Evolutionary conservation across 2,797 vertebrate species (phyloP), one percentile per base, ranked within the genome.

Genomic region (Myotis daubentonii): DNA sequence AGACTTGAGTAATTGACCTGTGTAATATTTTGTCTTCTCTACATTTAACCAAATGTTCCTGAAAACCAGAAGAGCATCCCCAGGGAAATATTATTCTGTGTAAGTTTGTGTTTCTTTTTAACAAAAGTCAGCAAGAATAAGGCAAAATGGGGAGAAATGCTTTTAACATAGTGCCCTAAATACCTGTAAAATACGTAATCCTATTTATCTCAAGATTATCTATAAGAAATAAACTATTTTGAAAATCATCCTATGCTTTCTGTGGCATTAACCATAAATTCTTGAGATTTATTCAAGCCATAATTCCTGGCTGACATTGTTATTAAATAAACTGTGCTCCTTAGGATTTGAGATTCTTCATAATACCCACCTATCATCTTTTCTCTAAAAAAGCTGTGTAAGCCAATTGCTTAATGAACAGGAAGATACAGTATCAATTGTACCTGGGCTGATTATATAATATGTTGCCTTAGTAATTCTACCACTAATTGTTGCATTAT

Each of bases 201-300:
- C 6, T 91, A 83, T 72, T 94, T 72, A 79, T 12, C 41, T 17
- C 60, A 89, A 66, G 38, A 55, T 75, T 88, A 81, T 92, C 20
- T 57, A 53, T 68, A 93, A 91, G n/a, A 11, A 89, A 90, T 17
- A 78, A 72, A 83, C 13, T 70, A 25, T 70, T 84, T 91, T 28
- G 65, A 90, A 90, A 90, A 74, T 38, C 4, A 47, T 53, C 60
- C 41, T 78, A 19, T 72, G 10, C 0, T 65, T 19, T 74, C 6
- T 60, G 3, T 60, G 10, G 4, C 8, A 44, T 86, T 78, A 68
- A 44, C 6, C 89, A 80, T n/a, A 81, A 92, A 57, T 19, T 66
- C 20, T 51, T 62, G 23, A 55, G 17, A 65, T 23, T 55, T 89
- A 17, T 76, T 86, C 55, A 94, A 36, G 33, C 15, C 23, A 66